phyloP scores from a whole-genome alignment of 2,888 invertebrate species.

The Caenorhabditis uteleia region DNA sequence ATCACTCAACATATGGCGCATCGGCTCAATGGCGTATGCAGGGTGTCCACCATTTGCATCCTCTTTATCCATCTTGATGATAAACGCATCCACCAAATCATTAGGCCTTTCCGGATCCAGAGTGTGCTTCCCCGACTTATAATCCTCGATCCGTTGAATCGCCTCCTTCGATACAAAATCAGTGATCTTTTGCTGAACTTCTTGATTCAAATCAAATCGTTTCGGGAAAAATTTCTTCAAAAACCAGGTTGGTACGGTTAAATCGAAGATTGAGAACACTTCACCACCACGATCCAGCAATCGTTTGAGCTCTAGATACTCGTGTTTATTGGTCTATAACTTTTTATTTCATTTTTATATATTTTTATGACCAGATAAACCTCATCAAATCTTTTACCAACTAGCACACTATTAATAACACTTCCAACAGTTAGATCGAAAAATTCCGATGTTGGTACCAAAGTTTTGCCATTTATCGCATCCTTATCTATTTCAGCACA shows the following conservation, averaged over 20 bases:
- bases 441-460: constrained; percentile 3
- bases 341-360: too few relatives aligned
- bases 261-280: constrained; percentile 7
- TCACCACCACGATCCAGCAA: constrained; percentile 11
- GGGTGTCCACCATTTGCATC: too few relatives aligned
- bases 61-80: constrained; percentile 33
- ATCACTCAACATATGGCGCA: constrained; percentile 36
- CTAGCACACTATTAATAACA: constrained; percentile 32
- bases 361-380: too few relatives aligned
- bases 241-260: constrained; percentile 10
- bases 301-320: constrained; percentile 14
- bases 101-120: constrained; percentile 23
- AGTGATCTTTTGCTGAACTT: neutral
- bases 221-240: constrained; percentile 7
- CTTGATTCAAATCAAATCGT: neutral
- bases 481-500: constrained; percentile 16
- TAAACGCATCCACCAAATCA: constrained; percentile 45
- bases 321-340: constrained; percentile 7
- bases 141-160: too few relatives aligned
- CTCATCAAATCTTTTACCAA: constrained; percentile 14
- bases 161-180: too few relatives aligned
- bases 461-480: constrained; percentile 7
- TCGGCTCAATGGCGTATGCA: constrained; percentile 20
- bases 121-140: neutral
- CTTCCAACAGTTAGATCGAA: constrained; percentile 26